Evolutionary conservation across 2,113 vertebrate species (phyloP).

Genomic region (Astatoreochromis straeleni): DNA sequence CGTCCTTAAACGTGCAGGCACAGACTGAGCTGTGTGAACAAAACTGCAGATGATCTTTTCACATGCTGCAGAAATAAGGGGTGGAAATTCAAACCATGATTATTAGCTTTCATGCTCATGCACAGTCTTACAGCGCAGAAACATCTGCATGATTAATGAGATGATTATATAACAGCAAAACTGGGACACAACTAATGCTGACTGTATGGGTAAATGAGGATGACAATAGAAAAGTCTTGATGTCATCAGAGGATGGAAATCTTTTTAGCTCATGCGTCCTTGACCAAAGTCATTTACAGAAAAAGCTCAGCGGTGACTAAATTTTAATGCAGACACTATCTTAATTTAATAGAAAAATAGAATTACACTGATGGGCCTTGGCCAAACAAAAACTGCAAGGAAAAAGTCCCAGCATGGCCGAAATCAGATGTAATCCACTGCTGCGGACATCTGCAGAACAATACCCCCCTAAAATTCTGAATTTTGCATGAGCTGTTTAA

Average conservation of each 20-base stretch:
- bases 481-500: neutral
- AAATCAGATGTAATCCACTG: neutral
- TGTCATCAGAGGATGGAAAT: neutral
- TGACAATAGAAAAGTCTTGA: slow-evolving; percentile 8
- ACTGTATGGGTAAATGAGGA: slow-evolving; percentile 36
- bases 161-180: slow-evolving; percentile 49
- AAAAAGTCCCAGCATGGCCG: fast-evolving
- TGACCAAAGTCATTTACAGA: neutral
- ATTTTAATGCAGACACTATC: neutral
- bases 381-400: neutral
- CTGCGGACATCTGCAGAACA: neutral
- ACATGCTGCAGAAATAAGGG: slow-evolving; percentile 13
- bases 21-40: neutral
- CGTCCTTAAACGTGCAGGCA: slow-evolving; percentile 3
- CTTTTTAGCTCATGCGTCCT: neutral
- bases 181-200: slow-evolving; percentile 40
- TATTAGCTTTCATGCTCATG: slow-evolving; percentile 39
- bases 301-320: neutral
- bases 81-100: slow-evolving; percentile 22
- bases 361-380: neutral
- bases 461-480: neutral
- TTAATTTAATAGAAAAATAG: neutral
- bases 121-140: slow-evolving; percentile 28
- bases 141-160: slow-evolving; percentile 63
- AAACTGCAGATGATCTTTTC: slow-evolving; percentile 30